These are phyloP conservation scores for Papilio helenus DNA, from an alignment of 1,140 invertebrate genomes.

Conservation along the genomic window DNA sequence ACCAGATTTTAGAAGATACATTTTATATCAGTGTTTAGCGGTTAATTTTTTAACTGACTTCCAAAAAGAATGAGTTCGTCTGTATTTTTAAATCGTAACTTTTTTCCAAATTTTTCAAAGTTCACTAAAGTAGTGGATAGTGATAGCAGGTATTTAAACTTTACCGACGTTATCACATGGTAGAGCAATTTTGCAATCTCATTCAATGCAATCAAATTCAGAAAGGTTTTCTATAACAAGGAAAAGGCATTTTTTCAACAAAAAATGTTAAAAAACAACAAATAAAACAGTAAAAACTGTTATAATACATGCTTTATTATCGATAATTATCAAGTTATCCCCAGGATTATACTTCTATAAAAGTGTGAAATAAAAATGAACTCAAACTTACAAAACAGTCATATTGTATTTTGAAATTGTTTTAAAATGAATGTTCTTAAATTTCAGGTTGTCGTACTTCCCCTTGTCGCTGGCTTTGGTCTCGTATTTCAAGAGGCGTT, in stretches of 20 bases:
- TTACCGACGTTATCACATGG: no score
- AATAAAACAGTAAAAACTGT: background rate
- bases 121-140: no score
- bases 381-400: no score
- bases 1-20: background rate
- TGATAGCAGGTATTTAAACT: no score
- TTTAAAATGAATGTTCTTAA: constrained; percentile 3
- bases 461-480: constrained; percentile 83
- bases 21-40: no score
- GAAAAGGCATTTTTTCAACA: background rate
- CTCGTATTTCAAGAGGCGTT: constrained; percentile 85
- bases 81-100: no score
- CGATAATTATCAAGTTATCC: background rate
- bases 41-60: no score
- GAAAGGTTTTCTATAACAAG: background rate
- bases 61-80: no score
- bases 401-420: background rate
- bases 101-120: no score
- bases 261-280: no score
- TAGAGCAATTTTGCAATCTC: background rate
- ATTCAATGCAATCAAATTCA: background rate
- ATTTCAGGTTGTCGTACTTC: constrained; percentile 84
- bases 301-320: background rate
- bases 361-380: background rate
- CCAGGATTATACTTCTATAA: background rate